A percentile compares a stretch with the other conserved stretches of the same genome.
These are phyloP conservation scores for Eupsilia transversa DNA, from an alignment of 2,888 invertebrate species.

Conservation along the genomic window DNA sequence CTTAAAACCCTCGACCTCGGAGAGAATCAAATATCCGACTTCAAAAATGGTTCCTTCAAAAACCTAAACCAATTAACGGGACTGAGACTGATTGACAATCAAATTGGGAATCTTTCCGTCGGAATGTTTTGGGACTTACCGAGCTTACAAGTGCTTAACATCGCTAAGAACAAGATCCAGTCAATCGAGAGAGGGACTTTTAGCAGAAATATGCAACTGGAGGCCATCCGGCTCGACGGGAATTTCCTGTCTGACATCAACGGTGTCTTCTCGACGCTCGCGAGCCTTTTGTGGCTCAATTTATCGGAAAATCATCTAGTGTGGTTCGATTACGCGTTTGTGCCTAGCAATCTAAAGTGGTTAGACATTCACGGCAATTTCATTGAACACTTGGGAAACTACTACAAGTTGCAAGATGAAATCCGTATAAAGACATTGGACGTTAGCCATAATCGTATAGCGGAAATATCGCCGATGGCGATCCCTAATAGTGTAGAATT, in stretches of 20 bases:
- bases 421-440: constrained; percentile 96
- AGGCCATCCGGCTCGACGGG: constrained; percentile 96
- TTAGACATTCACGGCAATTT: constrained; percentile 97
- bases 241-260: constrained; percentile 97
- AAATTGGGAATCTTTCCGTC: constrained; percentile 95
- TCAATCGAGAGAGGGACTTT: constrained; percentile 96
- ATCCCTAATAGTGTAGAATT: constrained; percentile 97
- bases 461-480: constrained; percentile 95
- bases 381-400: constrained; percentile 96
- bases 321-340: constrained; percentile 98
- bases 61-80: constrained; percentile 96
- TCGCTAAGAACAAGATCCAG: constrained; percentile 97
- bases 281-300: constrained; percentile 96
- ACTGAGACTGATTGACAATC: constrained; percentile 96
- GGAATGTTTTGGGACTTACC: constrained; percentile 97
- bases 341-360: constrained; percentile 97
- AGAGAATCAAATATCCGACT: constrained; percentile 96
- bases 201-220: constrained; percentile 94
- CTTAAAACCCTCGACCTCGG: constrained; percentile 97
- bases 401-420: constrained; percentile 95
- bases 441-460: constrained; percentile 96
- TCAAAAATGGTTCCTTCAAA: constrained; percentile 96
- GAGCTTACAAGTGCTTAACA: constrained; percentile 95
- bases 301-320: constrained; percentile 97
- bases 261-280: constrained; percentile 96